A percentile compares a stretch with the other conserved stretches of the same genome.
Evolutionary conservation across 30 jellyfish, hydroid and myxozoan genomes (phyloP).

Genomic region (Rhopilema esculentum): DNA sequence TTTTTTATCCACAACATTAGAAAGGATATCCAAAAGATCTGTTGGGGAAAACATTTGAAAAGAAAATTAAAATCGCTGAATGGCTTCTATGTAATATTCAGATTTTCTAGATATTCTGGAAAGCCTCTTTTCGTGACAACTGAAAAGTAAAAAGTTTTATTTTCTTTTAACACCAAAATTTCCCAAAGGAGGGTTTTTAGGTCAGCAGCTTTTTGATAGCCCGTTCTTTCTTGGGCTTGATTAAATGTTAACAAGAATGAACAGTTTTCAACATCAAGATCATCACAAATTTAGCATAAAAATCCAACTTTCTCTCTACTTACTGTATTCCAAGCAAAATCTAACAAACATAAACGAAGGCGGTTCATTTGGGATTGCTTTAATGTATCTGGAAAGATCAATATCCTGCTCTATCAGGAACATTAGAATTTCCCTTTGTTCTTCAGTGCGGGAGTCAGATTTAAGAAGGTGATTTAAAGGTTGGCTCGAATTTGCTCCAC

Average conservation of each 20-base stretch:
- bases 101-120: too few species aligned
- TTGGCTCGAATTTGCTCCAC: background rate
- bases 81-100: too few species aligned
- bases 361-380: slow-evolving; percentile 1
- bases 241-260: too few species aligned
- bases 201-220: too few species aligned
- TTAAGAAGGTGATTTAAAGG: slow-evolving; percentile 18
- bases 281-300: too few species aligned
- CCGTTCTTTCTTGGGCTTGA: too few species aligned
- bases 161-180: too few species aligned
- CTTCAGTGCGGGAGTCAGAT: background rate
- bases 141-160: too few species aligned
- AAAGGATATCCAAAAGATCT: slow-evolving; percentile 16
- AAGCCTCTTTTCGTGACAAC: too few species aligned
- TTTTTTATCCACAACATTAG: slow-evolving; percentile 12
- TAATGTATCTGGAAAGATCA: slow-evolving; percentile 21
- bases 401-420: slow-evolving; percentile 5
- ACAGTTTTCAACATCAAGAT: too few species aligned
- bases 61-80: too few species aligned
- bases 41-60: background rate
- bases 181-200: too few species aligned
- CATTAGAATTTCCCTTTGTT: background rate
- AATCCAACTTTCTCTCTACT: background rate
- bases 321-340: background rate
- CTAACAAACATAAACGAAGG: slow-evolving; percentile 11